Conservation (phyloP, 2,113 vertebrate species). For the Camelus dromedarius region DNA sequence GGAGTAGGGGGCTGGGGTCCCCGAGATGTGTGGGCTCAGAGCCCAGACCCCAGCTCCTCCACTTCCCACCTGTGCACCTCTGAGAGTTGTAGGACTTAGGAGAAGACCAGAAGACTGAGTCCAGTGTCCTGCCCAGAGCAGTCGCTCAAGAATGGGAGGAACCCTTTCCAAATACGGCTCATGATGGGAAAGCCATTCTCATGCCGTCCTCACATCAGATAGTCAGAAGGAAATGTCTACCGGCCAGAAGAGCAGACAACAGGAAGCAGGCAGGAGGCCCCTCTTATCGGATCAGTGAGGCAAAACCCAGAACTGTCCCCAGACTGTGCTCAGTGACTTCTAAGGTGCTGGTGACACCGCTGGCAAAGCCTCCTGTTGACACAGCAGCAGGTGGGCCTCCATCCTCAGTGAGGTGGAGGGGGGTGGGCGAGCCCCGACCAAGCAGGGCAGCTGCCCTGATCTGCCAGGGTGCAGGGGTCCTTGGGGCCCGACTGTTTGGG, state of each 20-base stretch:
- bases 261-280: neutral
- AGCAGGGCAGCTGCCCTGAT: neutral
- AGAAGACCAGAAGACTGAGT: neutral
- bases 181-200: neutral
- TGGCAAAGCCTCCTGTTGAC: neutral
- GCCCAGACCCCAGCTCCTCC: neutral
- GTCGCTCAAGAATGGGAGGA: neutral
- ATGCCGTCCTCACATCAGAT: neutral
- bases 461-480: neutral
- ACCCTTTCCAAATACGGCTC: neutral
- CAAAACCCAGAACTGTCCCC: neutral
- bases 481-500: neutral
- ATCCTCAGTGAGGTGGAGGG: neutral
- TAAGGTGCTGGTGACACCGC: neutral
- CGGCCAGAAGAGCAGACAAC: neutral
- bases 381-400: neutral
- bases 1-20: accelerated
- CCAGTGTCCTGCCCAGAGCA: neutral
- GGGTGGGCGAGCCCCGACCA: neutral
- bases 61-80: neutral
- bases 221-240: neutral
- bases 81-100: neutral
- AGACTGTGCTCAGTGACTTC: neutral
- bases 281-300: neutral
- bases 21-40: neutral